A percentile compares a stretch with the other conserved stretches of the same genome.
These are phyloP conservation scores for Zaprionus kolodkinae DNA, from an alignment of 1,140 invertebrate genomes.

Conservation along the genomic window DNA sequence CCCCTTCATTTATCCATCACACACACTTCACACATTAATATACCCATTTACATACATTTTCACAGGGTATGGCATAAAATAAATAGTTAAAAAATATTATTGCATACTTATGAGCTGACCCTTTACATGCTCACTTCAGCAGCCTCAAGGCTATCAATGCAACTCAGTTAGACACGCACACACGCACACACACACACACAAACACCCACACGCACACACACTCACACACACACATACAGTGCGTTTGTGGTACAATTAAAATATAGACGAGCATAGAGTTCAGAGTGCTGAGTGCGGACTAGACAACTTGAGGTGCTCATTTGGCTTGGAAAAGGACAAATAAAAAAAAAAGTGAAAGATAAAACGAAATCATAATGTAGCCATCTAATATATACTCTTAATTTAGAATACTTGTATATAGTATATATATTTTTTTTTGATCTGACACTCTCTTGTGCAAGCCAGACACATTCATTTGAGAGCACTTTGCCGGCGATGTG, in stretches of 20 bases:
- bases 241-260: constrained; percentile 69
- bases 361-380: constrained; percentile 4
- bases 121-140: constrained; percentile 31
- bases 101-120: constrained; percentile 55
- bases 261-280: constrained; percentile 41
- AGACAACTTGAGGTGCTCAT: constrained; percentile 44
- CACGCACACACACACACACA: neutral
- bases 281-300: constrained; percentile 47
- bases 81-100: constrained; percentile 20
- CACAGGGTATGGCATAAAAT: neutral
- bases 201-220: neutral
- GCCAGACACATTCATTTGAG: constrained; percentile 2
- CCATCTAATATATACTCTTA: constrained; percentile 9
- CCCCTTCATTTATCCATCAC: neutral
- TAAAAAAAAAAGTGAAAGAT: neutral
- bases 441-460: neutral
- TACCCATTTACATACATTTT: neutral
- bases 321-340: constrained; percentile 1
- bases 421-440: constrained; percentile 11
- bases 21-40: neutral
- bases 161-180: constrained; percentile 19
- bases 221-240: constrained; percentile 12
- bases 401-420: neutral
- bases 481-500: constrained; percentile 21
- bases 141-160: constrained; percentile 37